Conservation (phyloP, 2,888 invertebrate genomes). For the Melanostoma mellinum region DNA sequence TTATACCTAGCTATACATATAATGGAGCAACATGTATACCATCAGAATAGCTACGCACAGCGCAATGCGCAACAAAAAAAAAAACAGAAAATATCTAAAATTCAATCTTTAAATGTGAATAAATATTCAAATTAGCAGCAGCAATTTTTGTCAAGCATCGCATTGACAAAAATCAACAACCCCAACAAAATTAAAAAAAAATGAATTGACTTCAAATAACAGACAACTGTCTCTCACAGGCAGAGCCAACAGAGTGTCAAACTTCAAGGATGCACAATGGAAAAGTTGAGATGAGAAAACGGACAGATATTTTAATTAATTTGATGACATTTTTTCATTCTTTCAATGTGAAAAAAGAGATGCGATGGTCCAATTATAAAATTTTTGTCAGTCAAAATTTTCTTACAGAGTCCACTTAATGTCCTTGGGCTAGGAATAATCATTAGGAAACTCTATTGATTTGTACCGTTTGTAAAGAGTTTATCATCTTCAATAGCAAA, state of each 20-base stretch:
- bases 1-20: slow-evolving; percentile 1
- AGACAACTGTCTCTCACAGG: slow-evolving; percentile 23
- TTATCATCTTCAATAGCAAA: no score
- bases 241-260: neutral
- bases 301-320: slow-evolving; percentile 48
- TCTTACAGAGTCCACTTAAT: neutral
- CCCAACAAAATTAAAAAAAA: slow-evolving; percentile 6
- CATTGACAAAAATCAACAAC: slow-evolving; percentile 21
- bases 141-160: slow-evolving; percentile 2
- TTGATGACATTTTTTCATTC: slow-evolving; percentile 6
- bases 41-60: no score
- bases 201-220: slow-evolving; percentile 29
- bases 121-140: slow-evolving; percentile 67
- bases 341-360: slow-evolving; percentile 14
- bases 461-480: no score
- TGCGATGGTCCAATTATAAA: slow-evolving; percentile 11
- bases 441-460: no score
- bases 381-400: slow-evolving; percentile 2
- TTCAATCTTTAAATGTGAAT: slow-evolving; percentile 65
- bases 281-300: neutral
- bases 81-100: slow-evolving; percentile 19
- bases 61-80: neutral
- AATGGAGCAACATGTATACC: no score
- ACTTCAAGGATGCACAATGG: slow-evolving; percentile 2
- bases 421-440: neutral